These are phyloP conservation scores for Antheraea pernyi DNA, from an alignment of 1,140 invertebrate genomes.

Conservation along the genomic window DNA sequence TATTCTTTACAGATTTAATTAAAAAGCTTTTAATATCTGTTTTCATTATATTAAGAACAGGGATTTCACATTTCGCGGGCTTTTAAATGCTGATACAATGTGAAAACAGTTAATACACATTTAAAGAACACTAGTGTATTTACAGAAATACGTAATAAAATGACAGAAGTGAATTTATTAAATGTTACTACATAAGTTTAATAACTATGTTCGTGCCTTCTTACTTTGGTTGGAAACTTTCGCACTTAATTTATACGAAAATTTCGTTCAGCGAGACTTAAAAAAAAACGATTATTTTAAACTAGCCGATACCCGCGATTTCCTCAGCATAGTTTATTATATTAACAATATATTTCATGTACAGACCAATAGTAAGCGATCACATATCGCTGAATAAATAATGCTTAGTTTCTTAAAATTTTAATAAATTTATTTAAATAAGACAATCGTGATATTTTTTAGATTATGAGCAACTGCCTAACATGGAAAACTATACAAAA, in stretches of 20 bases:
- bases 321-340: too few relatives aligned
- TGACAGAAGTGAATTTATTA: constrained; percentile 35
- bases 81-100: constrained; percentile 4
- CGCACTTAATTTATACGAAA: constrained; percentile 52
- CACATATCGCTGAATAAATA: too few relatives aligned
- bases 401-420: too few relatives aligned
- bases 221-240: constrained; percentile 32
- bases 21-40: neutral
- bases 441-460: too few relatives aligned
- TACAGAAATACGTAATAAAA: constrained; percentile 23
- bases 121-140: neutral
- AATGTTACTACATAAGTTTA: constrained; percentile 34
- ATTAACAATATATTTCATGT: too few relatives aligned
- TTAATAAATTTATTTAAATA: too few relatives aligned
- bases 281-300: constrained; percentile 26
- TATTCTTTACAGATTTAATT: neutral
- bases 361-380: too few relatives aligned
- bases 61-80: constrained; percentile 16
- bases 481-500: too few relatives aligned
- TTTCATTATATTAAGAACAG: neutral
- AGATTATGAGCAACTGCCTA: too few relatives aligned
- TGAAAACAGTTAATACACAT: neutral
- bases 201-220: constrained; percentile 23
- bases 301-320: neutral
- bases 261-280: constrained; percentile 36